Conservation (phyloP, 2,888 invertebrate species). For the Hypsopygia costalis region DNA sequence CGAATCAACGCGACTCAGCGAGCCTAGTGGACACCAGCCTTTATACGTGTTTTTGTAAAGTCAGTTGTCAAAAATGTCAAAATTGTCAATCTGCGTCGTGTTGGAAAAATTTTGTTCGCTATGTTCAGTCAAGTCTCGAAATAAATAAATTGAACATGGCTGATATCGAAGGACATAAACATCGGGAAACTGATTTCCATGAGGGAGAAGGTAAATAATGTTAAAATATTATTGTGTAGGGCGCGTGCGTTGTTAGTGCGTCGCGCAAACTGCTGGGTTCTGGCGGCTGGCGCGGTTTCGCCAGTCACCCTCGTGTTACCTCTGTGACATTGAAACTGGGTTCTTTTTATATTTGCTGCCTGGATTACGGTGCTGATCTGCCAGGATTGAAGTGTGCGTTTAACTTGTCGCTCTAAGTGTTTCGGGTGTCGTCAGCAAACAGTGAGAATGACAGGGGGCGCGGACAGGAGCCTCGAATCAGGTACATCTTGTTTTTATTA, state of each 20-base stretch:
- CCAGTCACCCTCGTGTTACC: conserved; percentile 68
- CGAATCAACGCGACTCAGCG: too few species aligned
- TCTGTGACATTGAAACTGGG: conserved; percentile 78
- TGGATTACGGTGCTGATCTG: conserved; percentile 69
- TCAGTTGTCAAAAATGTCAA: conserved; percentile 28
- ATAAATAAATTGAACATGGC: conserved; percentile 79
- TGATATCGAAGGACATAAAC: conserved; percentile 74
- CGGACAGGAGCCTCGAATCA: conserved; percentile 60
- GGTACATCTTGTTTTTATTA: conserved; percentile 67
- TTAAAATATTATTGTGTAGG: conserved; percentile 67
- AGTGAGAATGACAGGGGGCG: conserved; percentile 66
- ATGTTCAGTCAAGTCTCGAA: conserved; percentile 77
- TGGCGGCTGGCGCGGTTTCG: conserved; percentile 48
- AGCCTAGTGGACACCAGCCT: too few species aligned
- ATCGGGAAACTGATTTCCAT: conserved; percentile 70
- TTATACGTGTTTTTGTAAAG: conserved; percentile 58
- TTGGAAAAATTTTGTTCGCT: conserved; percentile 74
- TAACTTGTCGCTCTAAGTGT: conserved; percentile 46
- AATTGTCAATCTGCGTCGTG: conserved; percentile 69
- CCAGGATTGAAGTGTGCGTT: conserved; percentile 53
- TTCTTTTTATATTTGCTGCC: conserved; percentile 79
- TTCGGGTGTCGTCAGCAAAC: conserved; percentile 34
- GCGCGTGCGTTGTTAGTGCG: conserved; percentile 54
- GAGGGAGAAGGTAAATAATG: conserved; percentile 77
- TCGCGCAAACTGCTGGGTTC: conserved; percentile 46